Conservation (phyloP, 2,113 vertebrate species). For the Oreochromis niloticus region DNA sequence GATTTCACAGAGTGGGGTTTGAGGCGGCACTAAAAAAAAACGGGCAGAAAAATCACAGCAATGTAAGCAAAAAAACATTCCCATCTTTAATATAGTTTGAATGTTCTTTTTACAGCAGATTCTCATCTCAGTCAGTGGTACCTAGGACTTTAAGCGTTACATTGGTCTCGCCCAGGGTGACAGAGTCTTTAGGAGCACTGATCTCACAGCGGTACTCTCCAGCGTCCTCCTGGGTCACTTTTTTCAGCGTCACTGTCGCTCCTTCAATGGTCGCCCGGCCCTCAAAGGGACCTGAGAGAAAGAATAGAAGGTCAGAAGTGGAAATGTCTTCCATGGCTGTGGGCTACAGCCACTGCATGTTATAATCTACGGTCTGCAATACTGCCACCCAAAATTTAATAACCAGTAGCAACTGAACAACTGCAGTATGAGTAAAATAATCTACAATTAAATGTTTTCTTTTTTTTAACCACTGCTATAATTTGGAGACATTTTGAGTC, state of each 20-base stretch:
- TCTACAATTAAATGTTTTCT: neutral
- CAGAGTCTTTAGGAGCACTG: conserved; percentile 74
- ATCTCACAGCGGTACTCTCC: conserved; percentile 94
- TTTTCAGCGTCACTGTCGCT: conserved; percentile 80
- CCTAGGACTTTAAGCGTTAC: conserved; percentile 86
- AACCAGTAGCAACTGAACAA: neutral
- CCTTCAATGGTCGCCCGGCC: conserved; percentile 81
- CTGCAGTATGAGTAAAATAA: neutral
- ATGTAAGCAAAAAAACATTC: neutral
- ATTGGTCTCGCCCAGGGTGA: conserved; percentile 80
- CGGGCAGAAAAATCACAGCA: neutral
- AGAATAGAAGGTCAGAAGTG: neutral
- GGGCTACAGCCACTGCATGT: neutral
- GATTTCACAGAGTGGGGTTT: conserved; percentile 80
- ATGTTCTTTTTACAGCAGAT: neutral
- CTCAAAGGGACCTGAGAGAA: conserved; percentile 75
- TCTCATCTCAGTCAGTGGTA: conserved; percentile 21
- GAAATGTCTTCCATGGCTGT: neutral
- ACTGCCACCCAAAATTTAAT: neutral
- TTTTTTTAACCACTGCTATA: neutral
- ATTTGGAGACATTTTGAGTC: neutral
- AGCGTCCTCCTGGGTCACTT: conserved; percentile 84
- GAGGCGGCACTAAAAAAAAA: conserved; percentile 73
- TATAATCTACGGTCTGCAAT: neutral
- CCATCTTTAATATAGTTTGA: fast-evolving